Conservation (phyloP, 2,113 vertebrate genomes). For the Osmerus eperlanus region DNA sequence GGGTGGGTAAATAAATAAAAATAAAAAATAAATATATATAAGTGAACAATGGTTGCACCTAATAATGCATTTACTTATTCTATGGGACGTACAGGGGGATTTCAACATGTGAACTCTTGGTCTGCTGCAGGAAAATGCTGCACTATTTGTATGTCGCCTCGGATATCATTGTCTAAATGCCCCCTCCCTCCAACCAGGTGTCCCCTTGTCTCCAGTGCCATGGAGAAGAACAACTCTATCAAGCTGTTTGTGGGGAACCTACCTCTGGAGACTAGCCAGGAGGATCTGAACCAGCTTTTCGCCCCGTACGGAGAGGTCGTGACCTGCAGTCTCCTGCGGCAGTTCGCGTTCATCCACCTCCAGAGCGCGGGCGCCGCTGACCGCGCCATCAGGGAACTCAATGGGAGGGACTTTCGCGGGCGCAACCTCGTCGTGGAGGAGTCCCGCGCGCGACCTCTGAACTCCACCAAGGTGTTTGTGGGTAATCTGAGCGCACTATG, state of each 20-base stretch:
- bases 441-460: slow-evolving; percentile 85
- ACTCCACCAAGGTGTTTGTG: slow-evolving; percentile 95
- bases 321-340: slow-evolving; percentile 87
- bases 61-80: too few species aligned
- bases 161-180: not conserved
- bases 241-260: slow-evolving; percentile 95
- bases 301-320: slow-evolving; percentile 83
- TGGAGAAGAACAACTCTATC: slow-evolving; percentile 73
- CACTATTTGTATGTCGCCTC: too few species aligned
- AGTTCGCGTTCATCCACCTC: slow-evolving; percentile 92
- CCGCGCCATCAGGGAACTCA: slow-evolving; percentile 85
- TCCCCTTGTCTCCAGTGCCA: slow-evolving; percentile 34
- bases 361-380: slow-evolving; percentile 81
- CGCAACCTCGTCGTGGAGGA: slow-evolving; percentile 88
- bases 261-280: slow-evolving; percentile 85
- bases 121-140: too few species aligned
- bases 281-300: slow-evolving; percentile 86
- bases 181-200: slow-evolving; percentile 52
- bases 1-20: too few species aligned
- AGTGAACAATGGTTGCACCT: too few species aligned
- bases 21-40: too few species aligned
- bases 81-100: too few species aligned
- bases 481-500: slow-evolving; percentile 90
- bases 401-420: slow-evolving; percentile 87
- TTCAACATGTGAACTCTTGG: too few species aligned